Evolutionary conservation across 2,888 invertebrate species (phyloP).

Genomic region (Gari tellinella): DNA sequence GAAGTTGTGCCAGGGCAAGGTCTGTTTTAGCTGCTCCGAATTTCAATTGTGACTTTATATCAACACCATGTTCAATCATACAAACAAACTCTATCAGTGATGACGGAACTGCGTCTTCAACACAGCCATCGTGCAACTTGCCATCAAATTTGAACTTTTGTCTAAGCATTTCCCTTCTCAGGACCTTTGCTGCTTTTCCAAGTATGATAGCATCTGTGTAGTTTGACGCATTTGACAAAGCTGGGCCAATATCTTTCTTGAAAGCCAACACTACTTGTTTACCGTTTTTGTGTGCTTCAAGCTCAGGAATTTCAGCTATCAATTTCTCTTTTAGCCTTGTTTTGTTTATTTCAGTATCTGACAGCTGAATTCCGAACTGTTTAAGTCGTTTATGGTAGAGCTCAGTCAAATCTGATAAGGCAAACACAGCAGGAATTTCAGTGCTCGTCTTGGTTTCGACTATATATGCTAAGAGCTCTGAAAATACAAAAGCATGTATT

Average conservation of each 20-base stretch:
- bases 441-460: slow-evolving; percentile 36
- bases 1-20: slow-evolving; percentile 19
- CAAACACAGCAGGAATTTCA: slow-evolving; percentile 38
- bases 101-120: slow-evolving; percentile 27
- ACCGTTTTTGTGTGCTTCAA: slow-evolving; percentile 45
- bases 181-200: slow-evolving; percentile 53
- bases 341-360: slow-evolving; percentile 5
- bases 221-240: slow-evolving; percentile 19
- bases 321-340: slow-evolving; percentile 34
- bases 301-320: slow-evolving; percentile 29
- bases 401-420: slow-evolving; percentile 33
- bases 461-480: slow-evolving; percentile 15
- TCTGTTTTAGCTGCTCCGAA: slow-evolving; percentile 16
- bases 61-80: slow-evolving; percentile 39
- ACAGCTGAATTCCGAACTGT: slow-evolving; percentile 4
- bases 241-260: slow-evolving; percentile 43
- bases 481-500: slow-evolving; percentile 10
- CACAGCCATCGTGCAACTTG: slow-evolving; percentile 32
- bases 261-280: slow-evolving; percentile 55
- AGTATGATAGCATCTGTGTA: slow-evolving; percentile 54
- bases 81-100: slow-evolving; percentile 24
- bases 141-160: slow-evolving; percentile 36
- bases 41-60: slow-evolving; percentile 29
- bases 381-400: slow-evolving; percentile 33
- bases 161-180: slow-evolving; percentile 43